Conservation (phyloP, 2,113 vertebrate genomes). For the Hypocryptadius cinnamomeus region DNA sequence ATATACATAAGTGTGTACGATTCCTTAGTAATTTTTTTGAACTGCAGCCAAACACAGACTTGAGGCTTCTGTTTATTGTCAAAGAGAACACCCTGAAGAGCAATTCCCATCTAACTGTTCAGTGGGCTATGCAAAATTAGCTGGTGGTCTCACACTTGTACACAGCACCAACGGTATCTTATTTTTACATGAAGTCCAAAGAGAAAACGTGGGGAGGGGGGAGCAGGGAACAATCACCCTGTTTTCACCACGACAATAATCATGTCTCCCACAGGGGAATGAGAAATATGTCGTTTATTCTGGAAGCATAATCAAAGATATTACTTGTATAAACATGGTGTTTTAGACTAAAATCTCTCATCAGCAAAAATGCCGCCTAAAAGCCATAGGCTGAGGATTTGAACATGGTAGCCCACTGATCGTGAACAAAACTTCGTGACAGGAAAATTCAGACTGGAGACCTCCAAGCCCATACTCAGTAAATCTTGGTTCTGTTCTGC, state of each 20-base stretch:
- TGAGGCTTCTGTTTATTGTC: slow-evolving; percentile 69
- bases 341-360: neutral
- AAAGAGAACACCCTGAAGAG: slow-evolving; percentile 72
- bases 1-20: slow-evolving; percentile 66
- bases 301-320: neutral
- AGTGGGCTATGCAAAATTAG: slow-evolving; percentile 55
- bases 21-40: slow-evolving; percentile 70
- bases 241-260: neutral
- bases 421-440: neutral
- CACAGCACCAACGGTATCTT: neutral
- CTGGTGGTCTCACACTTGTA: slow-evolving; percentile 45
- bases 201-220: neutral
- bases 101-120: slow-evolving; percentile 65
- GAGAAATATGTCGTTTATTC: neutral
- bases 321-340: neutral
- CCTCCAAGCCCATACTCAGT: neutral
- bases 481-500: neutral
- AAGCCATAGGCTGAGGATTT: neutral
- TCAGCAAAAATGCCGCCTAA: neutral
- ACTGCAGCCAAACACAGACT: slow-evolving; percentile 69
- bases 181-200: neutral
- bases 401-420: accelerated
- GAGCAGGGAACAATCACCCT: neutral
- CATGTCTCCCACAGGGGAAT: neutral
- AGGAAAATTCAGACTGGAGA: neutral